Evolutionary conservation across 2,888 invertebrate species (phyloP), one percentile per base, ranked within the genome.

Genomic region (Dyspetes luteomarginatus): DNA sequence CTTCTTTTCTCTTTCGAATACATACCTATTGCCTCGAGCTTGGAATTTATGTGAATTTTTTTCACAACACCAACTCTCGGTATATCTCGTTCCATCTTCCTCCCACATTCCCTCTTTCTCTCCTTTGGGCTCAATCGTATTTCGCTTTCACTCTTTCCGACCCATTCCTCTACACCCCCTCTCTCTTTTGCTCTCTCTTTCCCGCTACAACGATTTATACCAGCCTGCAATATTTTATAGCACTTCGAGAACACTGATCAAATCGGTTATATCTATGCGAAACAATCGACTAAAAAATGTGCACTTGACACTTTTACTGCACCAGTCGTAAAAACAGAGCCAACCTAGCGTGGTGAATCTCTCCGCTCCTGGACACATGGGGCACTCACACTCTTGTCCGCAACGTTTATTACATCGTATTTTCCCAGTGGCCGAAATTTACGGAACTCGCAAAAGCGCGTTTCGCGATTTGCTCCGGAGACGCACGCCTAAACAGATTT

Each of bases 371-470:
- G 73, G 55, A 71, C 75, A 43, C 75, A 45, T 58, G 58, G 28
- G 30, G 62, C 65, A 41, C 72, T 52, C 72, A 56, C 65, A 41
- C 72, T 52, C 72, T 72, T 73, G 58, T 55, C 62, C 71, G 28
- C 48, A 76, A 76, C 74, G 65, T 82, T 82, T 82, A 82, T 82
- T 77, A 50, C 80, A 73, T 82, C 82, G 79, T 82, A 82, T 82
- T 82, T 80, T 82, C 74, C 60, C 52, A 68, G 45, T 62, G 58
- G 58, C 62, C 65, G 58, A 72, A 79, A 79, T 76, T 71, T 68
- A 69, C 76, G 64, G 65, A 60, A 68, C 36, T n/a, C n/a, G n/a
- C n/a, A n/a, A n/a, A n/a, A n/a, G 43, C 72, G 36, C 62, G 52
- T 52, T 41, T 5, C 17, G 17, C 36, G 30, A 62, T 60, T 50